These are phyloP conservation scores for Helobdella robusta DNA, from an alignment of 2,888 invertebrate species.

Conservation along the genomic window DNA sequence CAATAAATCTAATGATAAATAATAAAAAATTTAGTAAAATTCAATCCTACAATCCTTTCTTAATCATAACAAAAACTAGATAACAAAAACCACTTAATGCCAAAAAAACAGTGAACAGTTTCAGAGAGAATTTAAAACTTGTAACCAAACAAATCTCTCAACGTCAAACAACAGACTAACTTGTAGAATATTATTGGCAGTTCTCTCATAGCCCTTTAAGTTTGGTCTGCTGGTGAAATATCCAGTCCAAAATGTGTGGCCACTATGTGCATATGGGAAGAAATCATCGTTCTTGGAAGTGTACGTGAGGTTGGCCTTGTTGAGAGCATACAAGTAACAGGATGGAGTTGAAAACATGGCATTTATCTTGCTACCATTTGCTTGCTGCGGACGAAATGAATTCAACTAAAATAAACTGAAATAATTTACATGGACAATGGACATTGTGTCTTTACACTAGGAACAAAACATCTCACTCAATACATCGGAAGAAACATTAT, in stretches of 20 bases:
- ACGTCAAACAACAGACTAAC: conserved; percentile 37
- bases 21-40: too few species aligned
- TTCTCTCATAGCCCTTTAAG: conserved; percentile 50
- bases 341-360: conserved; percentile 57
- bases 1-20: too few species aligned
- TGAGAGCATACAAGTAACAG: conserved; percentile 51
- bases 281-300: conserved; percentile 52
- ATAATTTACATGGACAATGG: too few species aligned
- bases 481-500: too few species aligned
- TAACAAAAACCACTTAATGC: too few species aligned
- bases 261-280: conserved; percentile 61
- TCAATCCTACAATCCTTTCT: too few species aligned
- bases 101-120: too few species aligned
- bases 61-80: too few species aligned
- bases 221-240: conserved; percentile 53
- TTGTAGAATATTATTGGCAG: conserved; percentile 50
- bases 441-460: too few species aligned
- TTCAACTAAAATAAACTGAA: too few species aligned
- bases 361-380: conserved; percentile 50
- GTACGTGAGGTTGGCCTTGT: conserved; percentile 60
- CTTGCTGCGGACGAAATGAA: conserved; percentile 25
- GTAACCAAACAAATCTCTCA: neutral
- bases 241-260: conserved; percentile 85
- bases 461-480: too few species aligned
- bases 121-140: neutral